A percentile compares a stretch with the other conserved stretches of the same genome.
These are phyloP conservation scores for Stenolophus ochropezus DNA, from an alignment of 2,888 invertebrate genomes.

Conservation along the genomic window DNA sequence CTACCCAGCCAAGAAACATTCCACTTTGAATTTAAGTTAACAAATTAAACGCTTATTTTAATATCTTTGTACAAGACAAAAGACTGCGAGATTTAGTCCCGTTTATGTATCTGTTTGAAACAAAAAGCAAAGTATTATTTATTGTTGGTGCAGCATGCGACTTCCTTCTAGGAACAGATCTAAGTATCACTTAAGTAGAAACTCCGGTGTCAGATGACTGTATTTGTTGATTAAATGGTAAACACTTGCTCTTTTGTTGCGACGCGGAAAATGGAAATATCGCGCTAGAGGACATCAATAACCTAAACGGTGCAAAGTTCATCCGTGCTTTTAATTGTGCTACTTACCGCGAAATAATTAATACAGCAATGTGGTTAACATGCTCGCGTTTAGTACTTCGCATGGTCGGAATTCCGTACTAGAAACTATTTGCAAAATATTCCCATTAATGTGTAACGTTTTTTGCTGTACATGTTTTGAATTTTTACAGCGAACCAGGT, in stretches of 20 bases:
- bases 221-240: slow-evolving; percentile 47
- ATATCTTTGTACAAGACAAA: too few species aligned
- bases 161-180: neutral
- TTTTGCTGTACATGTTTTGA: neutral
- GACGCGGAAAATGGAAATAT: slow-evolving; percentile 37
- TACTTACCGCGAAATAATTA: slow-evolving; percentile 35
- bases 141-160: neutral
- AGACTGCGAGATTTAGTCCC: too few species aligned
- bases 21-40: too few species aligned
- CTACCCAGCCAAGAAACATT: too few species aligned
- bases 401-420: neutral
- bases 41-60: too few species aligned
- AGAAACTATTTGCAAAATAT: neutral
- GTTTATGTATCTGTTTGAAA: too few species aligned
- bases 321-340: slow-evolving; percentile 36
- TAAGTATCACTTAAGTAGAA: slow-evolving; percentile 53
- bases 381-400: neutral
- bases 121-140: neutral
- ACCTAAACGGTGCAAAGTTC: slow-evolving; percentile 38
- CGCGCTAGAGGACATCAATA: slow-evolving; percentile 24
- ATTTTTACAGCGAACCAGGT: neutral
- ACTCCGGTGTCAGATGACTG: slow-evolving; percentile 50
- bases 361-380: slow-evolving; percentile 18
- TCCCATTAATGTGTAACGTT: neutral
- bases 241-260: slow-evolving; percentile 29